Conservation (phyloP, 2,888 invertebrate genomes). For the Apoda limacodes region DNA sequence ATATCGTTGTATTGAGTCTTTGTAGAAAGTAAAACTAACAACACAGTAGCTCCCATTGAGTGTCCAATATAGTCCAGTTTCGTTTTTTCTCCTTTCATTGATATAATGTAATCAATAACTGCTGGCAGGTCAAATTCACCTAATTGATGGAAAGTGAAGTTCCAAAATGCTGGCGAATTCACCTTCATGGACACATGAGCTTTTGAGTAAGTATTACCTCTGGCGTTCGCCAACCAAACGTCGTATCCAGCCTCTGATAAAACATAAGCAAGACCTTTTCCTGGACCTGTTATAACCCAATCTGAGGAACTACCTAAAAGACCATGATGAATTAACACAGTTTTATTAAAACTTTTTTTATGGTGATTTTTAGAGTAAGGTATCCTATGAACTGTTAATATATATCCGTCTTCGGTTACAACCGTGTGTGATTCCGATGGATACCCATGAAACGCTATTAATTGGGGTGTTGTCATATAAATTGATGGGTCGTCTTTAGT, state of each 20-base stretch:
- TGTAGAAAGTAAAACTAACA: conserved; percentile 30
- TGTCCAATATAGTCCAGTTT: conserved; percentile 32
- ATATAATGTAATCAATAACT: conserved; percentile 27
- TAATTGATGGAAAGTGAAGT: conserved; percentile 41
- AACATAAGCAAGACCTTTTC: conserved; percentile 29
- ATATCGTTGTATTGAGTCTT: conserved; percentile 27
- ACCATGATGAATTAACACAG: conserved; percentile 32
- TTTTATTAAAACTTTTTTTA: conserved; percentile 9
- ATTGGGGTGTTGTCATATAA: conserved; percentile 9
- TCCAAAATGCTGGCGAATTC: conserved; percentile 27
- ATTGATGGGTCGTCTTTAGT: too few species aligned
- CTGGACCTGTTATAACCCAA: conserved; percentile 32
- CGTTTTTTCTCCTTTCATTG: conserved; percentile 16
- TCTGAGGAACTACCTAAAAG: conserved; percentile 35
- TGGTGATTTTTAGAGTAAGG: conserved; percentile 5
- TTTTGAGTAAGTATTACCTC: conserved; percentile 36
- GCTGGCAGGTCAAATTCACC: conserved; percentile 33
- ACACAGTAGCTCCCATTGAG: conserved; percentile 34
- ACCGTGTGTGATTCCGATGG: conserved; percentile 27
- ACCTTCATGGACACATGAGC: conserved; percentile 18
- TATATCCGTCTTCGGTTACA: conserved; percentile 30
- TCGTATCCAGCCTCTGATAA: conserved; percentile 64
- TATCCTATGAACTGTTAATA: conserved; percentile 30
- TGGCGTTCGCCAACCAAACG: conserved; percentile 65
- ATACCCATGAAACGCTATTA: conserved; percentile 24